Evolutionary conservation across 2,797 vertebrate species (phyloP), one percentile per base, ranked within the genome.

Genomic region (Mormyrus hasselquistii): DNA sequence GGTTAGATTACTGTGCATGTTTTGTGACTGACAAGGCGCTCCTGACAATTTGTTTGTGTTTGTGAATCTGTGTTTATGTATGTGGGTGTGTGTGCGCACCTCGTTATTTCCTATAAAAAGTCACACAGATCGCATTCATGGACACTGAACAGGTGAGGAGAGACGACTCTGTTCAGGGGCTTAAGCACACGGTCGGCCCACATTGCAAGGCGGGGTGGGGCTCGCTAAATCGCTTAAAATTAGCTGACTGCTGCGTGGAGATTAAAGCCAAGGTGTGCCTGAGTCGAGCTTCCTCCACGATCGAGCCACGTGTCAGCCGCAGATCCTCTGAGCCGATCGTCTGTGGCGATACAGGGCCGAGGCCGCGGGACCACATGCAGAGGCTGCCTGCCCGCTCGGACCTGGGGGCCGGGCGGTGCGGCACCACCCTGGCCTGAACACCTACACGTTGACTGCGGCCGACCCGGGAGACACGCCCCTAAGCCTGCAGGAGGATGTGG

Each of bases 381-480:
- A 93, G 47, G 90, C 95, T 86, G 95, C 95, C 1, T 94, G 94
- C 53, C 93, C 93, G 0, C 91, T 96, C 73, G 93, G 94, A 90
- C 94, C 93, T 0, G 96, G 92, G 76, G 95, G 96, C 90, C 94
- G 94, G 92, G 94, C 92, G 0, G 94, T 98, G 89, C 95, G 93
- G 91, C 94, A 97, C 89, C 97, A 98, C 90, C 94, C 94, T 0
- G 91, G 92, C 22, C 91, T 97, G 0, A 92, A 95, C 49, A 93
- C 97, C 92, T 98, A 97, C 92, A 96, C 95, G 4, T 92, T 98
- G 49, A 98, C 95, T 0, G 94, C 91, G 0, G 93, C 91, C 89
- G 91, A 38, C 52, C 86, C 90, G 16, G 93, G 93, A 10, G 65
- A 19, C 7, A 0, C 50, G 0, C 87, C 91, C 76, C 89, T 89